Conservation (phyloP, 2,888 invertebrate genomes). For the Cataglyphis cursor region DNA sequence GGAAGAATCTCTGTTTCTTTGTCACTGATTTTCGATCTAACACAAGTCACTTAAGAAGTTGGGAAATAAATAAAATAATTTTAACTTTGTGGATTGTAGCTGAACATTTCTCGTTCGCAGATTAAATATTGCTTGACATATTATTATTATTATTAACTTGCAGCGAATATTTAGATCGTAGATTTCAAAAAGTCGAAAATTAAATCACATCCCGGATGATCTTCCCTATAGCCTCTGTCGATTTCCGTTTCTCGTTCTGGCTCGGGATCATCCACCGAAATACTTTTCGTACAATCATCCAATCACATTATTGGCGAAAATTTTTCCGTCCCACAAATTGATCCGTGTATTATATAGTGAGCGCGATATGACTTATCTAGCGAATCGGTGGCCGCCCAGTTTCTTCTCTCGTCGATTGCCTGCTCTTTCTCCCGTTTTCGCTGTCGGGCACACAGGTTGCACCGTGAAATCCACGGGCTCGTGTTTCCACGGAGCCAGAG, state of each 20-base stretch:
- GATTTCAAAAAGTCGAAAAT: background rate
- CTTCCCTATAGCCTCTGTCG: background rate
- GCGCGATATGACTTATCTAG: background rate
- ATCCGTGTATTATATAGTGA: background rate
- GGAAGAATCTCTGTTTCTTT: background rate
- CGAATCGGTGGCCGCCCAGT: background rate
- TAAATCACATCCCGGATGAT: background rate
- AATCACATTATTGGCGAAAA: background rate
- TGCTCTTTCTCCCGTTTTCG: conserved; percentile 48
- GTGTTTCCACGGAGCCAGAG: conserved; percentile 78
- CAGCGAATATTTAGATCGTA: background rate
- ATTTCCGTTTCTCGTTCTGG: background rate
- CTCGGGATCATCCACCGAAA: background rate
- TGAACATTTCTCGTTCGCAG: background rate
- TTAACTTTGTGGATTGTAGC: background rate
- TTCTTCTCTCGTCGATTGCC: conserved; percentile 35
- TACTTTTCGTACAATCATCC: background rate
- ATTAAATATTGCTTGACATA: background rate
- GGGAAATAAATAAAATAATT: background rate
- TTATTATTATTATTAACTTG: background rate
- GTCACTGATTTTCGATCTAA: background rate
- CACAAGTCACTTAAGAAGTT: too few species aligned
- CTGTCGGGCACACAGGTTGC: conserved; percentile 72
- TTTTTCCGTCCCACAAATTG: background rate
- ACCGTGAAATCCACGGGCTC: conserved; percentile 77